These are phyloP conservation scores for Gobio occitaniae DNA, from an alignment of 2,797 vertebrate species.

Conservation along the genomic window DNA sequence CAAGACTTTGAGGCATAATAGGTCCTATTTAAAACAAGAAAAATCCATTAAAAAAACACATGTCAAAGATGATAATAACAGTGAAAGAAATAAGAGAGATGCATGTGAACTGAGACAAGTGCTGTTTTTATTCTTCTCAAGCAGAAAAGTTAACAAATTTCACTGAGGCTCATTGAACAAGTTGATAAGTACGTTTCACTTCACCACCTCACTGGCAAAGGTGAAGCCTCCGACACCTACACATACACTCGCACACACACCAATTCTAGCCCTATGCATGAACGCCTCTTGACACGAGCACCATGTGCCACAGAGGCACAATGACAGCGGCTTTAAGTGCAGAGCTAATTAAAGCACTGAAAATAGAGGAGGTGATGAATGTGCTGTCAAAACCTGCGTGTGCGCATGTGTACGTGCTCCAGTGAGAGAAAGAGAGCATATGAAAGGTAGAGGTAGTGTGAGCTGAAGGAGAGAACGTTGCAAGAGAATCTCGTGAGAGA, in stretches of 20 bases:
- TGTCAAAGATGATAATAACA: conserved; percentile 12
- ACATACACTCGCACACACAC: neutral
- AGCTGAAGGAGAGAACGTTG: conserved; percentile 32
- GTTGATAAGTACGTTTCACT: conserved; percentile 50
- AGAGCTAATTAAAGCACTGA: conserved; percentile 67
- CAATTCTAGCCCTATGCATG: conserved; percentile 53
- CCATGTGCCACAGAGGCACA: conserved; percentile 50
- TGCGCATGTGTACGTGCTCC: conserved; percentile 11
- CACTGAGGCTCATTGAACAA: conserved; percentile 30
- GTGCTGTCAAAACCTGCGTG: conserved; percentile 61
- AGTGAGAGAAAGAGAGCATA: conserved; percentile 25
- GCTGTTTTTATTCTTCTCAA: conserved; percentile 12
- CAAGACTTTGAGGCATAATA: neutral
- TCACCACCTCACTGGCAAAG: conserved; percentile 38
- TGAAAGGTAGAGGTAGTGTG: conserved; percentile 17
- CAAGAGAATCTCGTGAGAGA: conserved; percentile 31
- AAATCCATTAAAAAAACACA: conserved; percentile 16
- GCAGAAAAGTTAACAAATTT: conserved; percentile 32
- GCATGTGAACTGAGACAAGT: neutral
- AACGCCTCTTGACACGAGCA: conserved; percentile 55
- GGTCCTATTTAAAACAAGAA: neutral
- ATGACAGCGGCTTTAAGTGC: conserved; percentile 63
- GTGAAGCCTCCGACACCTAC: conserved; percentile 21
- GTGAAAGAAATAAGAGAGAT: neutral
- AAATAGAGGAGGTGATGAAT: conserved; percentile 69